Evolutionary conservation across 2,797 vertebrate genomes (phyloP), one percentile per base, ranked within the genome.

Genomic region (Pangasius mekongensis): DNA sequence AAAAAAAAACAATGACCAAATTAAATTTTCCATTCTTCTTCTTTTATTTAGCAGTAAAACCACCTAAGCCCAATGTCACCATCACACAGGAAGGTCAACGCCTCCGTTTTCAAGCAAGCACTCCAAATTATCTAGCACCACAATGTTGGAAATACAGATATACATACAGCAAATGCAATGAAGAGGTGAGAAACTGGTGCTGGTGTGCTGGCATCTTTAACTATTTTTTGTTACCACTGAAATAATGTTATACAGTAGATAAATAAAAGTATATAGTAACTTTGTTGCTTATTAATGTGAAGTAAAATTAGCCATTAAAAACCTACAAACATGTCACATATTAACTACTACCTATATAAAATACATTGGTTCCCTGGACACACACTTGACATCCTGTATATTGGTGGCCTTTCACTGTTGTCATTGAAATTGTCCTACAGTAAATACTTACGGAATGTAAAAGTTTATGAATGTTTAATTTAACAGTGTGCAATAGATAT

Each of bases 71-170:
- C 27, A 33, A 62, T 27, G 22, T 87, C 39, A 2, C 2, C 20
- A 60, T 83, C 36, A 43, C 13, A 47, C 9, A 43, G 39, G 36
- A 83, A 73, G 66, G 39, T 16, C 36, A 60, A 52, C 2, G 5
- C 2, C 86, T 87, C 43, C 0, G 3, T 58, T 82, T 87, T 43
- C n/a, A 82, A 30, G 49, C 86, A 60, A 60, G 24, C 30, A 73
- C 3, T 43, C 64, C 33, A 22, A 13, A 58, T 83, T 83, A 62
- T 43, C 3, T n/a, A 60, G 0, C 14, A 27, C 10, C 22, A 18
- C 20, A 56, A 0, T 87, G 86, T 87, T 60, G 8, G 78, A 82
- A 83, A 60, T 73, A 71, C 36, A 87, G 49, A 54, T 87, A 24
- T 20, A 47, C 5, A 0, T 82, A 58, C n/a, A 83, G 27, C 36